Evolutionary conservation across 2,888 invertebrate genomes (phyloP).

Genomic region (Drosophila ezoana): DNA sequence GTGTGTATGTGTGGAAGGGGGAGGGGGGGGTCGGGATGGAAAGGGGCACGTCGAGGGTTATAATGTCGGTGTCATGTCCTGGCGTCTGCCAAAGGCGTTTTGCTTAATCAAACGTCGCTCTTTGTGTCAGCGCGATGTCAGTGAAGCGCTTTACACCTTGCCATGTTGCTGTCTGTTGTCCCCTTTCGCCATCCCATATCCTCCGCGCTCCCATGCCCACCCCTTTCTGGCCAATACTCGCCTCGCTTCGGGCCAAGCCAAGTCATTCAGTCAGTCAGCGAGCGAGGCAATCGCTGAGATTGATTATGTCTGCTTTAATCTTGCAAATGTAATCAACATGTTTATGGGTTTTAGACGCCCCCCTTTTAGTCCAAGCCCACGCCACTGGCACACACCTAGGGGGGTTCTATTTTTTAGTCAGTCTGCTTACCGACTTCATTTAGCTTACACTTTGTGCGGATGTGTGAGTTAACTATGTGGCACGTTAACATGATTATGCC

Average conservation of each 20-base stretch:
- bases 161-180: slow-evolving; percentile 8
- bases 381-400: slow-evolving; percentile 3
- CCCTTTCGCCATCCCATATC: background rate
- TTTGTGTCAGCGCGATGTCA: slow-evolving; percentile 73
- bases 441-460: slow-evolving; percentile 25
- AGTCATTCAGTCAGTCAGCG: slow-evolving; percentile 45
- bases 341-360: slow-evolving; percentile 38
- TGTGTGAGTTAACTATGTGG: slow-evolving; percentile 5
- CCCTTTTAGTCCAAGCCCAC: background rate
- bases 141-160: slow-evolving; percentile 59
- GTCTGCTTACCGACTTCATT: slow-evolving; percentile 50
- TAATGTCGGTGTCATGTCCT: slow-evolving; percentile 59
- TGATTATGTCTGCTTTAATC: slow-evolving; percentile 74
- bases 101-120: slow-evolving; percentile 74
- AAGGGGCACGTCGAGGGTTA: too few species aligned
- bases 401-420: slow-evolving; percentile 14
- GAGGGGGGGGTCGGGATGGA: background rate
- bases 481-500: slow-evolving; percentile 25
- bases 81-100: slow-evolving; percentile 72
- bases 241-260: slow-evolving; percentile 25
- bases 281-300: slow-evolving; percentile 67
- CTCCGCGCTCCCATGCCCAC: background rate
- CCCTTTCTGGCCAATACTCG: slow-evolving; percentile 27
- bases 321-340: slow-evolving; percentile 69
- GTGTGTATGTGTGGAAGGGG: background rate